These are phyloP conservation scores for Hoplostethus mediterraneus DNA, from an alignment of 2,797 vertebrate genomes.

Conservation along the genomic window DNA sequence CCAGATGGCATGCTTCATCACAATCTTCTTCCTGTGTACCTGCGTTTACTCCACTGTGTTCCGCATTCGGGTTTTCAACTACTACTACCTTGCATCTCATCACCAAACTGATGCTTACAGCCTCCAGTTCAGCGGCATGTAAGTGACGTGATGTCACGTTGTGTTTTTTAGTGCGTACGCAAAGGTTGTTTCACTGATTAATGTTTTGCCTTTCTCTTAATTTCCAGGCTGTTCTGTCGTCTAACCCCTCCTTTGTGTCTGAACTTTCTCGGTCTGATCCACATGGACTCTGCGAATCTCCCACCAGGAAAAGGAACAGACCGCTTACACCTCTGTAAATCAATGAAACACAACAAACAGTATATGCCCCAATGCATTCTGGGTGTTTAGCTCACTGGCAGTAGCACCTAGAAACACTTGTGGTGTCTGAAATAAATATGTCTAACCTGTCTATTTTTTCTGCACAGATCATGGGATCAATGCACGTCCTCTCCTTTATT, in stretches of 20 bases:
- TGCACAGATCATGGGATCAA: slow-evolving; percentile 97
- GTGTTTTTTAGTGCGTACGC: not conserved
- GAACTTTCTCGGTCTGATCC: slow-evolving; percentile 97
- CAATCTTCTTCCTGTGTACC: slow-evolving; percentile 97
- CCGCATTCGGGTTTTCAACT: slow-evolving; percentile 97
- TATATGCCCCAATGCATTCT: too few relatives aligned
- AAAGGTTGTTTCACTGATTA: not conserved
- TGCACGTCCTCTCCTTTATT: slow-evolving; percentile 95
- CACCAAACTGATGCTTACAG: slow-evolving; percentile 98
- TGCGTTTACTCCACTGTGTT: slow-evolving; percentile 98
- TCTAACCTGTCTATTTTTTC: slow-evolving; percentile 14
- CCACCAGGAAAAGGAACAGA: slow-evolving; percentile 90
- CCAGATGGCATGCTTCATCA: slow-evolving; percentile 97
- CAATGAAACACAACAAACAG: not conserved
- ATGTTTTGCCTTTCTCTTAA: not conserved
- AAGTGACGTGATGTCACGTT: slow-evolving; percentile 62
- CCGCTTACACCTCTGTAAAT: slow-evolving; percentile 96
- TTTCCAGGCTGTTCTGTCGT: slow-evolving; percentile 94
- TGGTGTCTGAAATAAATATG: not conserved
- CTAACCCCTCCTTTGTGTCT: slow-evolving; percentile 97
- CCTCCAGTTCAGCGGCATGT: slow-evolving; percentile 99
- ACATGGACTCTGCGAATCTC: slow-evolving; percentile 98
- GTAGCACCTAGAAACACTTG: not conserved
- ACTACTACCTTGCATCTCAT: slow-evolving; percentile 97
- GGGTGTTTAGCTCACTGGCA: too few relatives aligned